phyloP scores from a whole-genome alignment of 2,113 vertebrate species.

The Grammomys surdaster region DNA sequence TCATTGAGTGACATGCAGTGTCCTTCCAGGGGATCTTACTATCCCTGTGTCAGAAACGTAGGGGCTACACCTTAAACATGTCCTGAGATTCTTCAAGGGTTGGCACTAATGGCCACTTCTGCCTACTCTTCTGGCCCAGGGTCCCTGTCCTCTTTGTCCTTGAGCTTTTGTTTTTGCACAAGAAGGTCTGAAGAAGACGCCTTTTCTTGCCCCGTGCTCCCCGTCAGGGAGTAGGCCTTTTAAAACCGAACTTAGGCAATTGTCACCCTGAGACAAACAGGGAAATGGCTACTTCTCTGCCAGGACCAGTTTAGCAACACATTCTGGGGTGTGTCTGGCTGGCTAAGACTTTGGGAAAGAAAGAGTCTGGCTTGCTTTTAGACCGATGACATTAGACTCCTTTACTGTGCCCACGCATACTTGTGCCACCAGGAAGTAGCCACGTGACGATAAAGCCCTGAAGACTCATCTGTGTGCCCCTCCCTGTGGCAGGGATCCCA shows the following conservation, averaged over 20 bases:
- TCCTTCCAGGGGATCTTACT: neutral
- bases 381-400: neutral
- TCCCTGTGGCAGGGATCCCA: neutral
- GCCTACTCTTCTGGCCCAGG: neutral
- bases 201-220: neutral
- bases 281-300: neutral
- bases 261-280: neutral
- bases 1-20: fast-evolving
- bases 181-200: neutral
- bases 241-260: neutral
- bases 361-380: neutral
- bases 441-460: fast-evolving
- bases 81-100: neutral
- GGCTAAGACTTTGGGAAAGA: fast-evolving
- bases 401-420: fast-evolving
- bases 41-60: fast-evolving
- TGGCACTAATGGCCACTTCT: fast-evolving
- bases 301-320: neutral
- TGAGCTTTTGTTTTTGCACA: neutral
- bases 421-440: neutral
- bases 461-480: fast-evolving
- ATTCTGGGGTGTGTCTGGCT: neutral
- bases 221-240: neutral
- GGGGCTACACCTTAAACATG: fast-evolving
- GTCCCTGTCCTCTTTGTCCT: neutral